Evolutionary conservation across 2,888 invertebrate species (phyloP), one percentile per base, ranked within the genome.

Genomic region (Aphrophora alni): DNA sequence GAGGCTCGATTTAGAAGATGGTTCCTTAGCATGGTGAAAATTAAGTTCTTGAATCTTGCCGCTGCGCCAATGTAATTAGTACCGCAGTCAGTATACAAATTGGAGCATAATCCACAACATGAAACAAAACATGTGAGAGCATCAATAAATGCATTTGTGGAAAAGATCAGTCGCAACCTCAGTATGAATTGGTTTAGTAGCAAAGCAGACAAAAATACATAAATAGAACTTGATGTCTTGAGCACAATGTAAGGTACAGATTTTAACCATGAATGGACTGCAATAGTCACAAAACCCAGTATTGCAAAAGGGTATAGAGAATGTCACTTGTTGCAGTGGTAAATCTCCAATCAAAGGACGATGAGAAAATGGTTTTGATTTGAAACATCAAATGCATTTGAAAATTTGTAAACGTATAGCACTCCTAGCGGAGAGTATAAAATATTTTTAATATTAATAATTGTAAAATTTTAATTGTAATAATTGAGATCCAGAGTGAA

Each of bases 21-120:
- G 33, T 8, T 33, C 5, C 8, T 33, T 3, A 33, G 8, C 8
- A 33, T n/a, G n/a, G n/a, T n/a, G n/a, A n/a, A n/a, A 33, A 5
- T 33, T 33, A 33, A 5, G 33, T 5, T 8, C 3, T 33, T 3
- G 33, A 33, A 33, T 33, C 8, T 33, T 25, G 51, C 21, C 1
- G 76, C 77, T 0, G 87, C 86, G 1, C 87, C 87, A 0, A 85
- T 81, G 69, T 87, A 86, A 59, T 85, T 87, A 0, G 86, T 86
- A 0, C 87, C 88, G 84, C 87, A 86, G 51, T 87, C 87, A 69
- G 84, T 84, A 77, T 83, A 85, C 0, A 87, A 73, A 7, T 82
- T 70, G 1, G 68, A 68, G 10, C 84, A 84, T 7, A 84, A 44
- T 8, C 86, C 86, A 28, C 85, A 82, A 7, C 86, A 82, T 7